Percentiles rank a stretch among this genome's conserved stretches.
Evolutionary conservation across 2,797 vertebrate genomes (phyloP).

Genomic region (Cynodonichthys magdalenae): DNA sequence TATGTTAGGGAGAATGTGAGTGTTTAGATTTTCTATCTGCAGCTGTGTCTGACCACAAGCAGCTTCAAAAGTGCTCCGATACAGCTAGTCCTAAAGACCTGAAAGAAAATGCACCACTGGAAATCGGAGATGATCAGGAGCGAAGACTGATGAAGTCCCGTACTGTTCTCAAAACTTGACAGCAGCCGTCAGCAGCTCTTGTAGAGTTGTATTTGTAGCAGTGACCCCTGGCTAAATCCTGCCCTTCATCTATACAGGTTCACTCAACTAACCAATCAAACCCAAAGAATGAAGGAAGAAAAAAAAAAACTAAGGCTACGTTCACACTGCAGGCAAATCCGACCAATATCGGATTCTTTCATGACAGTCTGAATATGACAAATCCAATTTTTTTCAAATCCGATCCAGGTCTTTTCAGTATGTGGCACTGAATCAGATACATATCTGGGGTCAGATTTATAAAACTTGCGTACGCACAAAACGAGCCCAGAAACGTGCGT

Average conservation of each 20-base stretch:
- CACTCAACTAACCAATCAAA: conserved; percentile 62
- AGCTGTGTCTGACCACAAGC: conserved; percentile 66
- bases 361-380: no score
- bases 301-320: conserved; percentile 8
- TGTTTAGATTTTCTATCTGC: conserved; percentile 69
- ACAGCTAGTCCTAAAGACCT: conserved; percentile 52
- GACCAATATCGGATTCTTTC: no score
- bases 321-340: no score
- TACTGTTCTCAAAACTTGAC: conserved; percentile 68
- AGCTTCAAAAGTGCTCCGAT: conserved; percentile 31
- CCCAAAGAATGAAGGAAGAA: conserved; percentile 31
- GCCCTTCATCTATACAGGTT: conserved; percentile 56
- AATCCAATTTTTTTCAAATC: no score
- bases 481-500: no score
- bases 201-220: conserved; percentile 54
- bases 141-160: conserved; percentile 56
- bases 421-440: no score
- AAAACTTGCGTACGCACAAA: no score
- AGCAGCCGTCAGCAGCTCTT: conserved; percentile 69
- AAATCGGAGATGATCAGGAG: conserved; percentile 58
- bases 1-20: conserved; percentile 59
- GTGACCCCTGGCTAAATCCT: conserved; percentile 41
- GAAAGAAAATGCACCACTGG: conserved; percentile 36
- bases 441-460: no score
- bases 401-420: no score